A percentile compares a stretch with the other conserved stretches of the same genome.
Evolutionary conservation across 1,140 invertebrate species (phyloP).

Genomic region (Achroia grisella): DNA sequence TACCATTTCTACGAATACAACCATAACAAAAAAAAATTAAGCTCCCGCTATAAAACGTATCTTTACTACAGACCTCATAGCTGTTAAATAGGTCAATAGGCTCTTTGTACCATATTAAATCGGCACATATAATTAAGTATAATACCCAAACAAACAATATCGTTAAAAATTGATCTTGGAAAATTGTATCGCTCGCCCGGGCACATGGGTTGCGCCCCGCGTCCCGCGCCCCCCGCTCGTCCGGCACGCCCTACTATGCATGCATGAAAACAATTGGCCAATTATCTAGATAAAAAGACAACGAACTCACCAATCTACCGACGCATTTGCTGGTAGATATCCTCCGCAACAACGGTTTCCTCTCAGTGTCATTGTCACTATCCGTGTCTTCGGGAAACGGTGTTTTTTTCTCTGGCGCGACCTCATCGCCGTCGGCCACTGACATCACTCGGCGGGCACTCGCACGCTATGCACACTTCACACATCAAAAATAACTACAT

Average conservation of each 20-base stretch:
- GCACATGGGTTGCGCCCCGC: slow-evolving; percentile 40
- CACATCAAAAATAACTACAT: slow-evolving; percentile 59
- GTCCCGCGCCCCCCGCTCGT: slow-evolving; percentile 17
- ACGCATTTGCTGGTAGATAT: slow-evolving; percentile 67
- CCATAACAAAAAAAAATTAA: no score
- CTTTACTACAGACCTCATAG: slow-evolving; percentile 1
- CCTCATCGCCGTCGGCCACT: slow-evolving; percentile 33
- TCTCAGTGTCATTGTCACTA: slow-evolving; percentile 63
- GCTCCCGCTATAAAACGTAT: slow-evolving; percentile 6
- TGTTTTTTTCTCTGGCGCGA: slow-evolving; percentile 34
- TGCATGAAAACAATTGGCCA: slow-evolving; percentile 2
- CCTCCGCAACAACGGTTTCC: slow-evolving; percentile 47
- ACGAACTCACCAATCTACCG: slow-evolving; percentile 53
- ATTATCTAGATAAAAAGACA: slow-evolving; percentile 13
- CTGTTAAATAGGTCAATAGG: slow-evolving; percentile 29
- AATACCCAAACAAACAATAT: slow-evolving; percentile 20
- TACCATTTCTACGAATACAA: no score
- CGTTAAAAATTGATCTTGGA: slow-evolving; percentile 18
- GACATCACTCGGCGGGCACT: slow-evolving; percentile 57
- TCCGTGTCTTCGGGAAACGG: slow-evolving; percentile 58
- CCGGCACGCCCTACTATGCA: slow-evolving; percentile 42
- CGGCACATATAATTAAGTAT: slow-evolving; percentile 15
- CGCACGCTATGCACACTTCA: slow-evolving; percentile 36
- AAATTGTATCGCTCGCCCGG: slow-evolving; percentile 22
- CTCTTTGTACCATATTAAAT: slow-evolving; percentile 17